Conservation (phyloP, 1,140 invertebrate species). For the Dinothrombium tinctorium region DNA sequence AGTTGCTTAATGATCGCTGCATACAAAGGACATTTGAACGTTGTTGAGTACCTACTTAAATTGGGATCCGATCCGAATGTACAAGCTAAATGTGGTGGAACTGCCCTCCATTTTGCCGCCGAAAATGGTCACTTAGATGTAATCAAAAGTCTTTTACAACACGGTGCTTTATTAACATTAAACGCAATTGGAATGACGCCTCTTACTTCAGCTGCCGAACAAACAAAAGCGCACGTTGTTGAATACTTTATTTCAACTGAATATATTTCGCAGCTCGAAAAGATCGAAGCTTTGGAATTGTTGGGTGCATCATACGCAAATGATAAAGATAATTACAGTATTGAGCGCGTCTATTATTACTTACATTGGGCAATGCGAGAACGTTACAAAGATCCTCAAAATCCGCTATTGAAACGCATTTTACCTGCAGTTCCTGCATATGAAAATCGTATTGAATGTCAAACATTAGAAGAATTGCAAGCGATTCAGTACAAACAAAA, state of each 20-base stretch:
- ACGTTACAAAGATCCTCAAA: conserved; percentile 26
- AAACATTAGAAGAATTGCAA: conserved; percentile 46
- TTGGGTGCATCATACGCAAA: conserved; percentile 91
- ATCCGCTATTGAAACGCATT: conserved; percentile 42
- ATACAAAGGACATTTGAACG: conserved; percentile 69
- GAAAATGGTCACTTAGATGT: conserved; percentile 78
- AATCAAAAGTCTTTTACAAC: too few relatives aligned
- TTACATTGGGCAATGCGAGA: conserved; percentile 61
- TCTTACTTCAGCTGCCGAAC: conserved; percentile 65
- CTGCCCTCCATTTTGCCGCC: conserved; percentile 80
- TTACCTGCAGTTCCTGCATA: conserved; percentile 52
- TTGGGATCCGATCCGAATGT: conserved; percentile 67
- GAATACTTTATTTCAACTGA: conserved; percentile 71
- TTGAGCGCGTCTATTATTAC: conserved; percentile 51
- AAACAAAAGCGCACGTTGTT: too few relatives aligned
- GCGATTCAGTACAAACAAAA: conserved; percentile 73
- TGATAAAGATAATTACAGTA: conserved; percentile 75
- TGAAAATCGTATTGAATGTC: conserved; percentile 58
- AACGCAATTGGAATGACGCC: conserved; percentile 90
- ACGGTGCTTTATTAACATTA: too few relatives aligned
- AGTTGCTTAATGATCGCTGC: conserved; percentile 91
- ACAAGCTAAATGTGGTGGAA: too few relatives aligned
- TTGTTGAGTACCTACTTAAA: conserved; percentile 64
- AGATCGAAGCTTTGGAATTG: conserved; percentile 71
- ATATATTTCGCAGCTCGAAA: conserved; percentile 64